phyloP scores from a whole-genome alignment of 2,797 vertebrate species.

The Caiman crocodilus region DNA sequence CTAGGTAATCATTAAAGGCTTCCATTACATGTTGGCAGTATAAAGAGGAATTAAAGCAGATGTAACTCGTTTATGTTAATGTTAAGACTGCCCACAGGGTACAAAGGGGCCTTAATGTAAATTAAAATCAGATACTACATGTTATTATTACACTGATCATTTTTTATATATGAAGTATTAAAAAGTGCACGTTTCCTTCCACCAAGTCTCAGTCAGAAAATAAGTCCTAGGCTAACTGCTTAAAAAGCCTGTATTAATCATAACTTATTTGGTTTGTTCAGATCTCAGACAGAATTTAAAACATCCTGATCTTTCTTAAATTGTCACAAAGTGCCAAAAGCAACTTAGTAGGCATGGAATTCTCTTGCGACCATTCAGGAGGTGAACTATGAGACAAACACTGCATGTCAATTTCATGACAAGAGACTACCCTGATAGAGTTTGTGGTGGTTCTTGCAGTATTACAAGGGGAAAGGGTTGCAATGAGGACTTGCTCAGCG shows the following conservation, averaged over 20 bases:
- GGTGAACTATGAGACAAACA: neutral
- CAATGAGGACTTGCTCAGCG: neutral
- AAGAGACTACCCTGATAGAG: neutral
- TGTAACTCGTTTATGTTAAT: neutral
- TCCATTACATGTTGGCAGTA: neutral
- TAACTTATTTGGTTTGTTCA: constrained; percentile 27
- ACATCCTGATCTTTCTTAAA: constrained; percentile 1
- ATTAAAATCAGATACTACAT: neutral
- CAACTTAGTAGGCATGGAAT: constrained; percentile 4
- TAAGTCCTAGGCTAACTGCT: constrained; percentile 51
- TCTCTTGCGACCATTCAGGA: neutral
- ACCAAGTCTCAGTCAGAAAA: constrained; percentile 5
- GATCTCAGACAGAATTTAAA: constrained; percentile 25
- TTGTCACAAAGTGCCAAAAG: neutral
- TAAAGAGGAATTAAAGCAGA: fast-evolving
- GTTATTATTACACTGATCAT: neutral
- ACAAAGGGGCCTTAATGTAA: neutral
- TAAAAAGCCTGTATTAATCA: constrained; percentile 41
- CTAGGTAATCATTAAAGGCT: neutral
- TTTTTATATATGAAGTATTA: constrained; percentile 36
- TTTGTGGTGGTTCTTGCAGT: neutral
- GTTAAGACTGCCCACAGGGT: neutral
- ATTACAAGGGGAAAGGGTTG: neutral
- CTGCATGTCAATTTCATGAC: neutral
- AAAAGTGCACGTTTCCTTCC: neutral